Evolutionary conservation across 1,140 invertebrate genomes (phyloP).

Genomic region (Olivierus martensii): DNA sequence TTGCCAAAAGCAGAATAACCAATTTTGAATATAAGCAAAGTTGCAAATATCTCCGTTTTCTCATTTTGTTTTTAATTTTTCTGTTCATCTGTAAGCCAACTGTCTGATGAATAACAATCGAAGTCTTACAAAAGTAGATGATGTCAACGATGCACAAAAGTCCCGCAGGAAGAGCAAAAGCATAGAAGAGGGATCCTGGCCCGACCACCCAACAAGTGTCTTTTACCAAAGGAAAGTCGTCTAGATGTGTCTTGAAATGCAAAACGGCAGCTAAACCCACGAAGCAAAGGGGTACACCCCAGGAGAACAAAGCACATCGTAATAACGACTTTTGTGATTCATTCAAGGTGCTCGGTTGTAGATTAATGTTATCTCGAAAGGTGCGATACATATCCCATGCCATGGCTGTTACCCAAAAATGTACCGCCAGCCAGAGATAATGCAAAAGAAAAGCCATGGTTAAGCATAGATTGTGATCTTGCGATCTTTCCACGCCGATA

Average conservation of each 20-base stretch:
- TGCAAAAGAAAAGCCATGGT: slow-evolving; percentile 44
- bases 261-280: slow-evolving; percentile 13
- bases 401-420: slow-evolving; percentile 46
- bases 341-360: not conserved
- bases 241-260: not conserved
- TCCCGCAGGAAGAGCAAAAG: slow-evolving; percentile 32
- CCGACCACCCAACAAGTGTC: not conserved
- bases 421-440: slow-evolving; percentile 42
- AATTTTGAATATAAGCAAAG: slow-evolving; percentile 45
- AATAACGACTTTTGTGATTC: not conserved
- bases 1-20: slow-evolving; percentile 28
- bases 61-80: slow-evolving; percentile 43
- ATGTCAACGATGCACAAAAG: slow-evolving; percentile 29
- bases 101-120: slow-evolving; percentile 33
- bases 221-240: not conserved
- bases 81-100: slow-evolving; percentile 14
- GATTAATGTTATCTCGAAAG: slow-evolving; percentile 28
- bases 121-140: slow-evolving; percentile 33
- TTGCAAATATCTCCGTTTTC: slow-evolving; percentile 40
- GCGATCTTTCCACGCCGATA: slow-evolving; percentile 47
- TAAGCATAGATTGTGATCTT: slow-evolving; percentile 45
- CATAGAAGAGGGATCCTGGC: slow-evolving; percentile 26
- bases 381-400: slow-evolving; percentile 37
- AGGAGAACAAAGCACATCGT: not conserved
- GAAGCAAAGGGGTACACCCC: not conserved